phyloP scores from a whole-genome alignment of 2,888 invertebrate species.

The Tortricodes alternella region DNA sequence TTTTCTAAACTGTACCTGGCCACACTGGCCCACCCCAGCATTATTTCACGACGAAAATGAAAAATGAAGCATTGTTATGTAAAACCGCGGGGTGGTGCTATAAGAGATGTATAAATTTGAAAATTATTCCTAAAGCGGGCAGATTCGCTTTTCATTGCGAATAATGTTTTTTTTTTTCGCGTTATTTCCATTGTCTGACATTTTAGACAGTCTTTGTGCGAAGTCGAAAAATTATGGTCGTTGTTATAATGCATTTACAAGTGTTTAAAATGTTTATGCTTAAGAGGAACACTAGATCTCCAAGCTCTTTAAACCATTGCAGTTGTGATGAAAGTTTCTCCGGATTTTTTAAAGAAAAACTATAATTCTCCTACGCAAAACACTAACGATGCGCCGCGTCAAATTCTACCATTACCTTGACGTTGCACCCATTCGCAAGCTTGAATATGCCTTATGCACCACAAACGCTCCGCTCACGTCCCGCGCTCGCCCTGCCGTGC shows the following conservation, averaged over 20 bases:
- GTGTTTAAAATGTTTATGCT: too few relatives aligned
- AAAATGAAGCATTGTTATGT: slow-evolving; percentile 35
- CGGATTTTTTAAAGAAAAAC: too few relatives aligned
- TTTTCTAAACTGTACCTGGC: slow-evolving; percentile 13
- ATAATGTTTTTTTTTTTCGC: slow-evolving; percentile 18
- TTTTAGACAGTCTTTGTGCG: slow-evolving; percentile 10
- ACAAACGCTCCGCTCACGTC: background rate
- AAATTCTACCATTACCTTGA: slow-evolving; percentile 4
- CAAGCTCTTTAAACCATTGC: too few relatives aligned
- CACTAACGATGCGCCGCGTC: background rate
- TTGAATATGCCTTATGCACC: background rate
- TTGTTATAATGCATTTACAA: too few relatives aligned
- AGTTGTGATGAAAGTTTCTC: too few relatives aligned
- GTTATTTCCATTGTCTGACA: slow-evolving; percentile 21
- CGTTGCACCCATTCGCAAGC: background rate
- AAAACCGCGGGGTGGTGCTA: slow-evolving; percentile 29
- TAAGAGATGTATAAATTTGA: slow-evolving; percentile 31
- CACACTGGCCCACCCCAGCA: slow-evolving; percentile 20
- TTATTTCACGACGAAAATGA: slow-evolving; percentile 33
- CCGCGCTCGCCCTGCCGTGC: background rate
- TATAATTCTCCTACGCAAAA: background rate
- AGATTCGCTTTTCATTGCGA: slow-evolving; percentile 28
- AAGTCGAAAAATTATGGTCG: slow-evolving; percentile 8
- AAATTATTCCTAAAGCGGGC: slow-evolving; percentile 30
- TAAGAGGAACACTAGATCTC: too few relatives aligned